Evolutionary conservation across 2,113 vertebrate genomes (phyloP), one percentile per base, ranked within the genome.

Genomic region (Australoheros scitulus): DNA sequence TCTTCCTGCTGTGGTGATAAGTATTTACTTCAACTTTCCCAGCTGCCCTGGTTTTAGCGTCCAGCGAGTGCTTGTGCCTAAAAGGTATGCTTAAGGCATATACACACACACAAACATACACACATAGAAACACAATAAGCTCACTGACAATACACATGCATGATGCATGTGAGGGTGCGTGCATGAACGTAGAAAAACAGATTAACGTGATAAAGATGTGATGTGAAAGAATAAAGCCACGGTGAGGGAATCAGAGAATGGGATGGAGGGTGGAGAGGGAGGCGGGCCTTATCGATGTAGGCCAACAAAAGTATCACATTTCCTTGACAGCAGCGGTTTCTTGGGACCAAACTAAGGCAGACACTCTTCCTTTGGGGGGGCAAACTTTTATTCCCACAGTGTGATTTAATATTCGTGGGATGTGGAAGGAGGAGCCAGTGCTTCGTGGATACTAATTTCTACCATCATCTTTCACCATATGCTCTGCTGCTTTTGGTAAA

Each of bases 131-230:
- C 32, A 78, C 32, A 72, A 60, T 41, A 57, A 78, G 58, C 61
- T 60, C 64, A 59, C 68, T 74, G 63, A 85, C 64, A 60, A 70
- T 38, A 13, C 32, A 11, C 47, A 52, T 77, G 74, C 32, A 68
- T 72, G 65, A 52, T 77, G 74, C 43, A 68, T 76, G 65, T 32
- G 20, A 32, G 29, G 3, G 36, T 61, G 74, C 9, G 8, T 13
- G 70, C 63, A 60, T 55, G 65, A 75, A 75, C 36, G 34, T 17
- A 47, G 63, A 78, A 60, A 77, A 20, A 34, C 56, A 32, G 79
- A 90, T 82, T 79, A 65, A 70, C 1, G 79, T 87, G 86, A 87
- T 77, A 88, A 93, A 65, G 60, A 89, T 85, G 63, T 65, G 77
- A 89, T 61, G 80, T 80, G 77, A 82, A 84, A 80, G 76, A 83